Evolutionary conservation across 2,888 invertebrate genomes (phyloP).

Genomic region (Sarcophaga caerulescens): DNA sequence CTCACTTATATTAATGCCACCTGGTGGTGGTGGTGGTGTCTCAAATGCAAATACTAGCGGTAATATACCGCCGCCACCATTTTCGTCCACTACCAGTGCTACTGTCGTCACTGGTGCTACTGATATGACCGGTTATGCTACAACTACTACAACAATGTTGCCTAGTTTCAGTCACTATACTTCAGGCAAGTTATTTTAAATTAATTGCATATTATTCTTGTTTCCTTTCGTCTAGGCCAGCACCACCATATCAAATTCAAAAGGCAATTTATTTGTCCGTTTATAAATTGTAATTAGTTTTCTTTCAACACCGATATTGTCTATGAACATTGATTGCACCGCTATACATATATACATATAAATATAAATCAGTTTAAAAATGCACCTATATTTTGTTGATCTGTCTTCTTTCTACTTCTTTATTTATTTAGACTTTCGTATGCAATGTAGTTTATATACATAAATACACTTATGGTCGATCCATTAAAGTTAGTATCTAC

Average conservation of each 20-base stretch:
- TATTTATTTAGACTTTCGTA: no score
- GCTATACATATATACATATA: neutral
- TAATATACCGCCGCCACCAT: constrained; percentile 85
- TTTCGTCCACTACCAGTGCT: constrained; percentile 80
- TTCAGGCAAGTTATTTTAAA: constrained; percentile 83
- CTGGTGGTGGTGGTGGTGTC: constrained; percentile 79
- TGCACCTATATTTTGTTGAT: no score
- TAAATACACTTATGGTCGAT: no score
- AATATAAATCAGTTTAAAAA: no score
- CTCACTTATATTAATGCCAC: constrained; percentile 83
- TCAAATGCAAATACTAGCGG: constrained; percentile 34
- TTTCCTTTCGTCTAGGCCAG: neutral
- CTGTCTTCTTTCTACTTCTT: no score
- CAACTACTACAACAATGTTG: constrained; percentile 82
- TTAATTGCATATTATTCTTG: neutral
- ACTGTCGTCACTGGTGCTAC: constrained; percentile 34
- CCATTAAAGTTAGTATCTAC: neutral
- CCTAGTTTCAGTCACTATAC: constrained; percentile 87
- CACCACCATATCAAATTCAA: constrained; percentile 1
- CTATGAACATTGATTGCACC: neutral
- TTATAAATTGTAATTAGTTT: constrained; percentile 14
- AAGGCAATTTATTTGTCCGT: neutral
- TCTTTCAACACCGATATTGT: no score
- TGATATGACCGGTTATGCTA: constrained; percentile 48
- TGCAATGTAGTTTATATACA: no score